These are phyloP conservation scores for Mizuhopecten yessoensis DNA, from an alignment of 1,140 invertebrate genomes.

Conservation along the genomic window DNA sequence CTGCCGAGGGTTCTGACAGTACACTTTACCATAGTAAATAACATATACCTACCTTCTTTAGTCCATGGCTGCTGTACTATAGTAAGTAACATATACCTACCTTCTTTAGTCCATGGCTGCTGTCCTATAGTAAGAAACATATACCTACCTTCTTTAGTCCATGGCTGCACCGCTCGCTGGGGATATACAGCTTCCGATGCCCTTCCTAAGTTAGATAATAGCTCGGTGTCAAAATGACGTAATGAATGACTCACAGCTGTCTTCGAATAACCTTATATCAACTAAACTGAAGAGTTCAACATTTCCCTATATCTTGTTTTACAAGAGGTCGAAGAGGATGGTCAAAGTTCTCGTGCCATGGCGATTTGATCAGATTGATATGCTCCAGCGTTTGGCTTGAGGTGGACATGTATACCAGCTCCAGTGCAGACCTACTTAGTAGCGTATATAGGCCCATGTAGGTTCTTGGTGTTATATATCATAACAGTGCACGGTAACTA, in stretches of 20 bases:
- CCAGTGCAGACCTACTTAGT: neutral
- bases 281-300: neutral
- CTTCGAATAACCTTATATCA: neutral
- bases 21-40: no score
- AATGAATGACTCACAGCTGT: neutral
- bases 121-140: neutral
- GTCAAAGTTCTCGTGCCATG: neutral
- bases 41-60: no score
- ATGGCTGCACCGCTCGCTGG: neutral
- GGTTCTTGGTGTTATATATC: neutral
- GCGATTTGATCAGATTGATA: slow-evolving; percentile 1
- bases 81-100: no score
- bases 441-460: neutral
- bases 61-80: no score
- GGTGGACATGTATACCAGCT: neutral
- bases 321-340: neutral
- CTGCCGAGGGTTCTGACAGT: no score
- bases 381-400: neutral
- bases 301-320: neutral
- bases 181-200: no score
- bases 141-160: neutral
- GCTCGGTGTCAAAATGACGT: neutral
- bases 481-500: neutral
- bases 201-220: neutral
- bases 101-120: no score